Evolutionary conservation across 2,888 invertebrate species (phyloP).

Genomic region (Rotaria socialis): DNA sequence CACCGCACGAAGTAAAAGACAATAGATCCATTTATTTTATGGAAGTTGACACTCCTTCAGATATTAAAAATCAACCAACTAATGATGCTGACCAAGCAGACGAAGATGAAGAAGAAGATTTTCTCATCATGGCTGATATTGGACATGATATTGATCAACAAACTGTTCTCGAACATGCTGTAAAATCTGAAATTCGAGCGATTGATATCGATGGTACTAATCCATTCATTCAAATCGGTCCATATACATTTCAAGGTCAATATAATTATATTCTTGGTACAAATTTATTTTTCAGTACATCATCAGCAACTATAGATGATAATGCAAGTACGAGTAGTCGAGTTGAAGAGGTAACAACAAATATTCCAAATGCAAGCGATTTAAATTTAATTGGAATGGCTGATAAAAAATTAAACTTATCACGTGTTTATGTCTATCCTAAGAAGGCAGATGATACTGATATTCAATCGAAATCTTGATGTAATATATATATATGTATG

Average conservation of each 20-base stretch:
- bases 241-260: slow-evolving; percentile 32
- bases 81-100: not conserved
- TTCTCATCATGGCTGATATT: slow-evolving; percentile 7
- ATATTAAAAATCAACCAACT: not conserved
- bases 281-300: slow-evolving; percentile 16
- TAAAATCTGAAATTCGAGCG: not conserved
- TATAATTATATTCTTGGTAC: slow-evolving; percentile 22
- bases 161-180: not conserved
- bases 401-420: slow-evolving; percentile 30
- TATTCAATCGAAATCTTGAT: not conserved
- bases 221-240: slow-evolving; percentile 28
- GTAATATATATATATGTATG: not conserved
- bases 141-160: slow-evolving; percentile 26
- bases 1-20: no score
- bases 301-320: not conserved
- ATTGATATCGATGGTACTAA: not conserved
- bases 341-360: not conserved
- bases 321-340: not conserved
- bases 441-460: not conserved
- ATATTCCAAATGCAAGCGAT: slow-evolving; percentile 1
- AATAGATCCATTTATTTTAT: not conserved
- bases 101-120: not conserved
- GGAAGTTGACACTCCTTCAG: not conserved
- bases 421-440: slow-evolving; percentile 26
- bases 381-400: slow-evolving; percentile 13